Evolutionary conservation across 2,797 vertebrate species (phyloP).

Genomic region (Macropus fuliginosus): DNA sequence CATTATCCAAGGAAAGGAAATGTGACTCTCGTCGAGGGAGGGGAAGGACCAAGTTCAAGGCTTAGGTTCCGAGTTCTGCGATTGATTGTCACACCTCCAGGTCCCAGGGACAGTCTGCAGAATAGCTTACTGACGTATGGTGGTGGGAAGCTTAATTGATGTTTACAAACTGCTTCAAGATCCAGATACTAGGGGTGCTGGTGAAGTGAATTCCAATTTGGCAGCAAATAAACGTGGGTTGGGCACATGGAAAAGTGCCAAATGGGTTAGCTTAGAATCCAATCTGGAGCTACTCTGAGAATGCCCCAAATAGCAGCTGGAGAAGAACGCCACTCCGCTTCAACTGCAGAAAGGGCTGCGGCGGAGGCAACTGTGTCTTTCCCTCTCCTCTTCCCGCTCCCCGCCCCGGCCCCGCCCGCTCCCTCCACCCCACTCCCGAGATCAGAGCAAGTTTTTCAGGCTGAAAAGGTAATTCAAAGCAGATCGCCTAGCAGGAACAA

Average conservation of each 20-base stretch:
- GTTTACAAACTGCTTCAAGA: conserved; percentile 8
- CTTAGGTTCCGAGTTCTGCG: background rate
- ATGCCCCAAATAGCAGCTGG: background rate
- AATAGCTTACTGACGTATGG: background rate
- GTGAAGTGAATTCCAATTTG: background rate
- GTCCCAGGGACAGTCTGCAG: background rate
- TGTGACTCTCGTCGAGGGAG: background rate
- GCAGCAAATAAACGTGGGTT: background rate
- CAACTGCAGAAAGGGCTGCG: background rate
- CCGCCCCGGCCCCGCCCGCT: no score
- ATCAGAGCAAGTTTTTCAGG: background rate
- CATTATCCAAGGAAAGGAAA: background rate
- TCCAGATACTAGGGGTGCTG: background rate
- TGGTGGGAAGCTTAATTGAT: background rate
- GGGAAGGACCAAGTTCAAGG: background rate
- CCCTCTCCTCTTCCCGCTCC: background rate
- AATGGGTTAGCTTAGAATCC: background rate
- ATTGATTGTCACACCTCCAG: background rate
- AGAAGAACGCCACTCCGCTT: background rate
- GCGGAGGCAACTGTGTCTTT: background rate
- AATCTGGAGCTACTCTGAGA: conserved; percentile 3
- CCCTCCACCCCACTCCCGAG: background rate
- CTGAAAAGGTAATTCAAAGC: conserved; percentile 58
- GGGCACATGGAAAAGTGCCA: background rate
- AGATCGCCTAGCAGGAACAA: conserved; percentile 66